Evolutionary conservation across 1,140 invertebrate genomes (phyloP).

Genomic region (Leptonema lineaticorne): DNA sequence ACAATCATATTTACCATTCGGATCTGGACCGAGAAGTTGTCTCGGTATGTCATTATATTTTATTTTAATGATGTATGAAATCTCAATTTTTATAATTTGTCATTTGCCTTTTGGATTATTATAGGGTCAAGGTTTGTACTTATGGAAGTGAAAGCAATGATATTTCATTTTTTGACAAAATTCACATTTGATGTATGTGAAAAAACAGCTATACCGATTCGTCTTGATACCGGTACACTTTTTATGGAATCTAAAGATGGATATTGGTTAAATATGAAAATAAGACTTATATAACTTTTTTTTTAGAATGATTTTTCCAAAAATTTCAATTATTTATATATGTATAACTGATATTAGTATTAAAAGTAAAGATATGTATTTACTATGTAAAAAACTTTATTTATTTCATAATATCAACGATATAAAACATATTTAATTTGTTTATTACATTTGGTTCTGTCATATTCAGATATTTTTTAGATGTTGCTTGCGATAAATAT

Average conservation of each 20-base stretch:
- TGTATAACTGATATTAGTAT: background rate
- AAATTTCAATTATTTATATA: constrained; percentile 9
- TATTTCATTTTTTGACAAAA: constrained; percentile 45
- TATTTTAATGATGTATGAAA: background rate
- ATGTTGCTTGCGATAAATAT: constrained; percentile 3
- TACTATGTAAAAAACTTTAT: too few relatives aligned
- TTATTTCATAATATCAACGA: too few relatives aligned
- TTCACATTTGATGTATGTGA: constrained; percentile 39
- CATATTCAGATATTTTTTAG: too few relatives aligned
- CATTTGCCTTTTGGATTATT: too few relatives aligned
- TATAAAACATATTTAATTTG: background rate
- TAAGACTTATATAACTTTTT: background rate
- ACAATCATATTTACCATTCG: constrained; percentile 62
- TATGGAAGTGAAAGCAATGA: constrained; percentile 54
- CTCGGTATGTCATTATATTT: constrained; percentile 50
- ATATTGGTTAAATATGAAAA: constrained; percentile 33
- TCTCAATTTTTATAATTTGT: constrained; percentile 4
- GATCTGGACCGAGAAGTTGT: constrained; percentile 63
- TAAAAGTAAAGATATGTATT: background rate
- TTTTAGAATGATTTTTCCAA: background rate
- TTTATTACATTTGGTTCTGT: background rate
- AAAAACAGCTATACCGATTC: constrained; percentile 32
- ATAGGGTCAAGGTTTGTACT: constrained; percentile 52
- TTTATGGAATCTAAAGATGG: constrained; percentile 35
- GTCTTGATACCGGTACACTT: constrained; percentile 22